Evolutionary conservation across 2,888 invertebrate genomes (phyloP).

Genomic region (Lamellibrachia columna): DNA sequence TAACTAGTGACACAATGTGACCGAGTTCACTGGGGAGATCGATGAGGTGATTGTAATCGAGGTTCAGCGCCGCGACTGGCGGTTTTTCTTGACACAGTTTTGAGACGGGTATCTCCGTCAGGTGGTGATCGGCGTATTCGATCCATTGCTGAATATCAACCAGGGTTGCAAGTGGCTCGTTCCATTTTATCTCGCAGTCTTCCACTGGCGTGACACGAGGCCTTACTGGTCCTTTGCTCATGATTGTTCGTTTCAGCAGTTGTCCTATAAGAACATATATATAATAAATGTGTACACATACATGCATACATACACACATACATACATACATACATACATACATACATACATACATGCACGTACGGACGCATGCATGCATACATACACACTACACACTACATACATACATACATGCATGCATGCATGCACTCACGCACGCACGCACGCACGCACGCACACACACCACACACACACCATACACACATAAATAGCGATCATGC

Average conservation of each 20-base stretch:
- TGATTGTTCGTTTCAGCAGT: neutral
- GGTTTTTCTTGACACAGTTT: neutral
- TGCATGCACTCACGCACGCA: no score
- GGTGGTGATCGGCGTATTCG: neutral
- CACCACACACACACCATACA: no score
- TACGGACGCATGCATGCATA: no score
- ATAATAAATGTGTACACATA: neutral
- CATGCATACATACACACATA: neutral
- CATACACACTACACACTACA: no score
- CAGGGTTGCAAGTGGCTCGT: neutral
- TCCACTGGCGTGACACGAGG: neutral
- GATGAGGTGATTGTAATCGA: neutral
- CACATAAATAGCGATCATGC: no score
- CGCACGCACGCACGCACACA: no score
- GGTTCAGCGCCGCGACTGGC: neutral
- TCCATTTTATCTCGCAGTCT: slow-evolving; percentile 6
- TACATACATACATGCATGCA: neutral
- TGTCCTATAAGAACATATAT: neutral
- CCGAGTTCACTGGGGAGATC: neutral
- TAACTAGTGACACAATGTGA: neutral
- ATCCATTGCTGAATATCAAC: neutral
- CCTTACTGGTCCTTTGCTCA: neutral
- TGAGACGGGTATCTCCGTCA: neutral
- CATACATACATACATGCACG: neutral
- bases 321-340: neutral